Evolutionary conservation across 92 coral and sea anemone species (phyloP).

Genomic region (Palythoa grandis): DNA sequence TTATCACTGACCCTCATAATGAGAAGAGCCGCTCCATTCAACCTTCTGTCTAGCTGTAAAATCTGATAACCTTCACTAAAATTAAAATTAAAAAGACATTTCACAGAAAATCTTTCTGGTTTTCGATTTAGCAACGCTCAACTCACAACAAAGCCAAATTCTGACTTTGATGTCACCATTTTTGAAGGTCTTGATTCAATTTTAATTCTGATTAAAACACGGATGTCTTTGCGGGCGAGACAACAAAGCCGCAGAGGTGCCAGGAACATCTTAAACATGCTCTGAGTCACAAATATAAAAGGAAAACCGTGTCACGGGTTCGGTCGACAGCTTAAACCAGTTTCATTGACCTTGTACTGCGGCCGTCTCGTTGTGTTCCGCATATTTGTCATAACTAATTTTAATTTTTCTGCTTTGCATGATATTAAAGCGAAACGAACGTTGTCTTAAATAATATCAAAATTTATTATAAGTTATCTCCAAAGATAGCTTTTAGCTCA

Average conservation of each 20-base stretch:
- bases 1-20: no score
- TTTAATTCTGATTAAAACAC: neutral
- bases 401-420: neutral
- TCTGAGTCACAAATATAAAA: neutral
- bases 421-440: neutral
- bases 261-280: neutral
- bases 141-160: no score
- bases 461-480: neutral
- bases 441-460: neutral
- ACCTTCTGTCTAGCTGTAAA: no score
- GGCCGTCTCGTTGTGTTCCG: neutral
- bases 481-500: neutral
- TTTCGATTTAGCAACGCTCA: no score
- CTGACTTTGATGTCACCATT: no score
- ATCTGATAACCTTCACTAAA: no score
- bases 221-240: neutral
- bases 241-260: neutral
- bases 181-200: no score
- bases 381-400: slow-evolving; percentile 5
- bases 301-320: neutral
- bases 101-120: no score
- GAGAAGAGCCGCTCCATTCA: no score
- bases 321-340: neutral
- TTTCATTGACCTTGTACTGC: neutral
- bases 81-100: no score